Conservation (phyloP, 2,797 vertebrate species). For the Takifugu ocellatus region DNA sequence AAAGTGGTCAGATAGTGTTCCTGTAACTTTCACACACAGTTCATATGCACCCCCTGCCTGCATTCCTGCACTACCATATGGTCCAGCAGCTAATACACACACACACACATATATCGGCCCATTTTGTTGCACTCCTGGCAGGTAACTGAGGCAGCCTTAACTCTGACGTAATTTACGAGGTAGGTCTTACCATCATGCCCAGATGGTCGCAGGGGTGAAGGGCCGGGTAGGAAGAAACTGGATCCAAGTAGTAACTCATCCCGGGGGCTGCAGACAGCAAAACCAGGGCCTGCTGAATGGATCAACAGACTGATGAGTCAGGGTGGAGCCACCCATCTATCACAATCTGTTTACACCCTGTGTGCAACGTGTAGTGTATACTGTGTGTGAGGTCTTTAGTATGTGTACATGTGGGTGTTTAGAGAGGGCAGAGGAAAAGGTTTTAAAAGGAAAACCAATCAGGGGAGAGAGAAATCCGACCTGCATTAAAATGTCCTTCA, state of each 20-base stretch:
- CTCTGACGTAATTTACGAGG: slow-evolving; percentile 72
- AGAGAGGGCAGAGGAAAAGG: not conserved
- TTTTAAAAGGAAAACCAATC: not conserved
- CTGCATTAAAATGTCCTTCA: no score
- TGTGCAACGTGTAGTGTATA: slow-evolving; percentile 28
- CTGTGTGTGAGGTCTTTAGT: slow-evolving; percentile 11
- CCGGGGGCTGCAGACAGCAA: slow-evolving; percentile 56
- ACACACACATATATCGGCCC: not conserved
- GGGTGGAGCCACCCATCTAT: slow-evolving; percentile 61
- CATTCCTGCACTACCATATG: slow-evolving; percentile 42
- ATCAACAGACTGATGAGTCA: slow-evolving; percentile 63
- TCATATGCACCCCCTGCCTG: slow-evolving; percentile 20
- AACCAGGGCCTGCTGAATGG: slow-evolving; percentile 69
- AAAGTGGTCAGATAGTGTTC: slow-evolving; percentile 22
- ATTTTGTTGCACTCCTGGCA: slow-evolving; percentile 25
- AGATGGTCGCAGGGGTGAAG: slow-evolving; percentile 80
- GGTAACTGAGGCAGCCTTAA: slow-evolving; percentile 52
- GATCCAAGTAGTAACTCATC: slow-evolving; percentile 94
- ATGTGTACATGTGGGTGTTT: slow-evolving; percentile 7
- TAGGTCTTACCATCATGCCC: slow-evolving; percentile 82
- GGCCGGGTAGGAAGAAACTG: slow-evolving; percentile 74
- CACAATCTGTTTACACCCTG: slow-evolving; percentile 67
- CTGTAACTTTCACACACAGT: slow-evolving; percentile 25
- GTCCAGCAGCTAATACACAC: slow-evolving; percentile 25
- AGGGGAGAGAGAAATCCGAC: no score